Evolutionary conservation across 23 tunicate species (phyloP), one percentile per base, ranked within the genome.

Genomic region (Trididemnum miniatum): DNA sequence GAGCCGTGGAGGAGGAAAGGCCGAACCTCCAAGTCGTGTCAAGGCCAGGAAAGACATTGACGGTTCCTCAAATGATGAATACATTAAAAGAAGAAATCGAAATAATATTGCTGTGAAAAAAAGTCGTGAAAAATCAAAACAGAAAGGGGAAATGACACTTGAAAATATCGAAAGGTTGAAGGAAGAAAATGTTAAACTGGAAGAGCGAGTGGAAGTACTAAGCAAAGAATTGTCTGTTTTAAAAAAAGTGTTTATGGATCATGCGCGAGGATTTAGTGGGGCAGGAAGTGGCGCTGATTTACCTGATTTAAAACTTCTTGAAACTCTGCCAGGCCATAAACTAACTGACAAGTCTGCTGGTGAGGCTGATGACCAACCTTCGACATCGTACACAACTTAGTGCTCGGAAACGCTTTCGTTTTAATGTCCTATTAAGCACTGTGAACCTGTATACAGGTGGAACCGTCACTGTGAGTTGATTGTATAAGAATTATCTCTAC

Each of bases 31-130:
- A 4, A 80, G 96, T 37, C 85, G 78, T 29, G 83, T 54, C 15
- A 90, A 78, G 63, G 75, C 34, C 18, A 90, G 85, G 63, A 83
- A 30, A 0, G 28, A 72, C 0, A 2, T 40, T 31, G 0, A 36
- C 1, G 82, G 51, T 39, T 40, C 57, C 20, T n/a, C n/a, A n/a
- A n/a, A n/a, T n/a, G 83, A 90, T 54, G 95, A 89, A 59, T 90
- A 90, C 54, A 25, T 34, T 1, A 76, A 65, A 32, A 35, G 96
- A 64, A 35, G 96, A 49, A 82, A 80, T 31, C 65, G 97, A 69
- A 91, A 91, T 79, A 91, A 91, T 40, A 76, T 91, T 35, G 97
- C 97, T 1, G 97, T 91, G n/a, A 86, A 86, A 64, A 91, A 91
- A 65, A 86, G 97, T 35, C 52, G 97, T 30, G 87, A 82, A 49